These are phyloP conservation scores for Pollimyrus isidori DNA, from an alignment of 2,113 vertebrate genomes.

Conservation along the genomic window DNA sequence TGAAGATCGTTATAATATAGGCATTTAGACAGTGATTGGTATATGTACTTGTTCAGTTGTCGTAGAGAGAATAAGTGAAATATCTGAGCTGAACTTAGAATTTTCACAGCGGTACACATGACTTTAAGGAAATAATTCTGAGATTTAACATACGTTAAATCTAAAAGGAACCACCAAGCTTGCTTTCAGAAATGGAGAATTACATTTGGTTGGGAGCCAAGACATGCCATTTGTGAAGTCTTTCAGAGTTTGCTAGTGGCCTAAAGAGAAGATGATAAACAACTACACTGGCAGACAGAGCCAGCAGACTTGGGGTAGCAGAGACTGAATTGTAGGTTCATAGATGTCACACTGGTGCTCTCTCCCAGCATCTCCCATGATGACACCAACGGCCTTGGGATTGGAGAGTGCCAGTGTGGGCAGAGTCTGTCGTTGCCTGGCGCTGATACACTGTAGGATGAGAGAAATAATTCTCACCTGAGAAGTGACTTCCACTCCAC, in stretches of 20 bases:
- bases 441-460: not conserved
- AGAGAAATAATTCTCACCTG: conserved; percentile 3
- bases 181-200: not conserved
- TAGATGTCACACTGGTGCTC: not conserved
- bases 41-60: not conserved
- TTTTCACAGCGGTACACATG: not conserved
- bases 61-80: not conserved
- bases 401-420: not conserved
- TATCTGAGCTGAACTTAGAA: not conserved
- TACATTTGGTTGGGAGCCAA: not conserved
- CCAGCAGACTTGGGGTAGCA: not conserved
- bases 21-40: not conserved
- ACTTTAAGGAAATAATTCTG: not conserved
- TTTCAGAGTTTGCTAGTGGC: not conserved
- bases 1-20: not conserved
- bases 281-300: not conserved
- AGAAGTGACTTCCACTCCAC: conserved; percentile 1
- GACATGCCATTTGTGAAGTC: not conserved
- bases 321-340: not conserved
- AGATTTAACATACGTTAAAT: not conserved
- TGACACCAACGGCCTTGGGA: not conserved
- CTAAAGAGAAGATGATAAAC: not conserved
- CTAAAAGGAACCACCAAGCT: not conserved
- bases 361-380: not conserved
- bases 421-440: not conserved